Evolutionary conservation across 2,888 invertebrate genomes (phyloP), one percentile per base, ranked within the genome.

Genomic region (Thumatha senex): DNA sequence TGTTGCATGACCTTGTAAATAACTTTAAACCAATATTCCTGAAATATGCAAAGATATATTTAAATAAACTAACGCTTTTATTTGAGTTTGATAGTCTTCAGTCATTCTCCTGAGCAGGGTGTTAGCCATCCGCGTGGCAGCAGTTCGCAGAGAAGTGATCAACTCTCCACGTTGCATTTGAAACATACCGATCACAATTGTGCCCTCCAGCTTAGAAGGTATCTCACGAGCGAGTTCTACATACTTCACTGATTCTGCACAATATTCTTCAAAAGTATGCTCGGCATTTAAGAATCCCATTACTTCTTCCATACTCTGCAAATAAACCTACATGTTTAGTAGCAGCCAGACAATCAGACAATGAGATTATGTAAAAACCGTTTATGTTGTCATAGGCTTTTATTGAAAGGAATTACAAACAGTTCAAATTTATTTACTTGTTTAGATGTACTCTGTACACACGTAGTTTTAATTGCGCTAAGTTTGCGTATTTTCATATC

Each of bases 131-230:
- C 92, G 92, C 30, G 94, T 93, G 0, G 97, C 96, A 24, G 95
- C 91, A 10, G 89, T 82, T 7, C 95, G 94, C 56, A 98, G 82
- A 0, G 95, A 92, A 12, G 92, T 92, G 40, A 98, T 96, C 30
- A 98, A 89, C 48, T 96, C 96, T 42, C 93, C 94, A 48, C 98
- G 93, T 80, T 97, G 95, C 78, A 98, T 95, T 73, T 96, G 95
- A 78, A 96, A 98, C 87, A 98, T 94, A 8, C 97, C 97, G 73
- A 96, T 94, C 13, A 95, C 93, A 13, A 96, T 93, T 0, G 95
- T 95, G 54, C 94, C 93, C 61, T 94, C 93, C 30, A 93, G 82
- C 38, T 86, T 84, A 0, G 88, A 83, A 0, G 94, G 93, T 54
- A 96, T 94, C 51, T 92, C 92, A 46, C 90, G 90, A 39, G 94